Conservation (phyloP, 2,888 invertebrate genomes). For the Lucinisca nassula region DNA sequence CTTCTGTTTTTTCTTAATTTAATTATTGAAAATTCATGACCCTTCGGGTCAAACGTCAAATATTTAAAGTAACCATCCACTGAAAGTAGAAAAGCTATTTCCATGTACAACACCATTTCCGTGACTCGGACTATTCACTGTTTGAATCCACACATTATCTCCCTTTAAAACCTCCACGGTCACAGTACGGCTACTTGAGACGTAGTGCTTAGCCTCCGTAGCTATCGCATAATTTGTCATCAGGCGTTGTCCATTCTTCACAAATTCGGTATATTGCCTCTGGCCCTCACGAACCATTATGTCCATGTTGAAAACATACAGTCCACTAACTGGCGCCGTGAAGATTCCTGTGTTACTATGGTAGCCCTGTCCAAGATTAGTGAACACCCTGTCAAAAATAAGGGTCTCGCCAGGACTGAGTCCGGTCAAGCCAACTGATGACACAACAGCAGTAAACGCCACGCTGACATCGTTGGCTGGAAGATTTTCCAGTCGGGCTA, state of each 20-base stretch:
- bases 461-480: neutral
- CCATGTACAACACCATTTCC: constrained; percentile 47
- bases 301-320: neutral
- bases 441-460: neutral
- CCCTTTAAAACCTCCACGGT: constrained; percentile 23
- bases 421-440: neutral
- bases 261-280: neutral
- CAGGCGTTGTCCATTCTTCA: constrained; percentile 33
- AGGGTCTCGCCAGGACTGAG: neutral
- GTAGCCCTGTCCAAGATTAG: neutral
- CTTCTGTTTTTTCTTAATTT: no score
- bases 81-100: constrained; percentile 51
- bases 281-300: neutral
- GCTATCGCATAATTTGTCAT: constrained; percentile 47
- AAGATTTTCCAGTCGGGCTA: neutral
- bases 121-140: constrained; percentile 7
- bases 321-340: neutral
- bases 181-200: constrained; percentile 38
- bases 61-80: constrained; percentile 55
- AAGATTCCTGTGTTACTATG: neutral
- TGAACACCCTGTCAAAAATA: neutral
- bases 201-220: constrained; percentile 11
- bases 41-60: no score
- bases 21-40: no score
- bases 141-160: constrained; percentile 45